Evolutionary conservation across 1,140 invertebrate species (phyloP).

Genomic region (Drosophila sechellia): DNA sequence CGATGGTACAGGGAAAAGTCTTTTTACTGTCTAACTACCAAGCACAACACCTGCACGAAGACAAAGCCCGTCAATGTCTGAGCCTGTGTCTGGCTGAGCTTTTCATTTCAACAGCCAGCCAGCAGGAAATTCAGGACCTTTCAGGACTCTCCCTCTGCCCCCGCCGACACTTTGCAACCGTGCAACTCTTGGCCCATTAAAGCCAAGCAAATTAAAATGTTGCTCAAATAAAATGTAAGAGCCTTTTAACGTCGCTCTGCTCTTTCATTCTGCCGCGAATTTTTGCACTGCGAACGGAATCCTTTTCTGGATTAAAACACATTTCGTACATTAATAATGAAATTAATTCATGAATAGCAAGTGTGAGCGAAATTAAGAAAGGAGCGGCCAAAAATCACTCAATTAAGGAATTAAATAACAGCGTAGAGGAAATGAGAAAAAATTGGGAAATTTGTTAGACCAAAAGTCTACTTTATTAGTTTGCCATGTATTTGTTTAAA

Average conservation of each 20-base stretch:
- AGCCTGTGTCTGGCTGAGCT: constrained; percentile 20
- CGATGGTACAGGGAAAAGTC: not conserved
- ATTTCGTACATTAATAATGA: constrained; percentile 64
- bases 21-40: not conserved
- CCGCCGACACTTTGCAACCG: too few species aligned
- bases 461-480: too few species aligned
- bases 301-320: constrained; percentile 22
- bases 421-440: not conserved
- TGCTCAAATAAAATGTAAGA: constrained; percentile 63
- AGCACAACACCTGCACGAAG: not conserved
- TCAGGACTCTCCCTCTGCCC: not conserved
- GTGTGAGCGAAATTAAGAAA: constrained; percentile 7
- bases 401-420: constrained; percentile 1
- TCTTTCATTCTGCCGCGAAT: not conserved
- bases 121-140: constrained; percentile 1
- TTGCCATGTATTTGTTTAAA: too few species aligned
- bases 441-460: not conserved
- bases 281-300: constrained; percentile 3
- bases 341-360: constrained; percentile 46
- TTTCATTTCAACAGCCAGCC: constrained; percentile 25
- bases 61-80: constrained; percentile 25
- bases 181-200: constrained; percentile 31
- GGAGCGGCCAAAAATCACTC: not conserved
- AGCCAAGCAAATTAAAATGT: constrained; percentile 62
- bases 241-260: constrained; percentile 26